phyloP scores from a whole-genome alignment of 2,113 vertebrate genomes.

The Gopherus flavomarginatus region DNA sequence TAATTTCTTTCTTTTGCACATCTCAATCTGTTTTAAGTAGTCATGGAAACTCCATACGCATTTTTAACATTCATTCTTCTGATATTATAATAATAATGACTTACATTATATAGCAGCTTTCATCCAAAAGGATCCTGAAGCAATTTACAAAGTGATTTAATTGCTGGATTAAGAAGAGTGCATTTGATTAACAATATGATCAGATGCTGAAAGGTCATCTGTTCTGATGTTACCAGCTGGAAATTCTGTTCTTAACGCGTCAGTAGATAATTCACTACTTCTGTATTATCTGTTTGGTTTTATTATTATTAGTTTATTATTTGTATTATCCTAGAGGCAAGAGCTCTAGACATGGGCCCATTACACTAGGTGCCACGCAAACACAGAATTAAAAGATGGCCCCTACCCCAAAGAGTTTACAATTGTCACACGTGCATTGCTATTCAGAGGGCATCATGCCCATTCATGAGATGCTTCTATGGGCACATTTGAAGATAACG shows the following conservation, averaged over 20 bases:
- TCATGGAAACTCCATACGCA: neutral
- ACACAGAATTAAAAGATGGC: neutral
- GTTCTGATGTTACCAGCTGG: neutral
- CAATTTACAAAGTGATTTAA: neutral
- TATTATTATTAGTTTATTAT: neutral
- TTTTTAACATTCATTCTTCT: neutral
- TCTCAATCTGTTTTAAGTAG: neutral
- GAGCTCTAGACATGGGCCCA: neutral
- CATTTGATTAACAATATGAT: neutral
- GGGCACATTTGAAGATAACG: neutral
- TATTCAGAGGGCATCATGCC: neutral
- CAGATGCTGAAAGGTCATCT: neutral
- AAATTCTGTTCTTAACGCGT: neutral
- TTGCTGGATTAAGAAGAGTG: neutral
- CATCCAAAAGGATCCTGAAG: neutral
- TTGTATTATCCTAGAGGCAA: neutral
- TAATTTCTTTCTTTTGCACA: neutral
- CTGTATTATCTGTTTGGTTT: neutral
- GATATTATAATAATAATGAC: neutral
- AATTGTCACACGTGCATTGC: neutral
- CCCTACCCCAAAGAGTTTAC: neutral
- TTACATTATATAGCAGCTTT: neutral
- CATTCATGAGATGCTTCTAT: neutral
- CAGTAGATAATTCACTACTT: neutral
- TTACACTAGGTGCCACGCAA: neutral